Percentiles rank a stretch among this genome's conserved stretches.
Conservation (phyloP, 2,797 vertebrate species). For the Varecia variegata region DNA sequence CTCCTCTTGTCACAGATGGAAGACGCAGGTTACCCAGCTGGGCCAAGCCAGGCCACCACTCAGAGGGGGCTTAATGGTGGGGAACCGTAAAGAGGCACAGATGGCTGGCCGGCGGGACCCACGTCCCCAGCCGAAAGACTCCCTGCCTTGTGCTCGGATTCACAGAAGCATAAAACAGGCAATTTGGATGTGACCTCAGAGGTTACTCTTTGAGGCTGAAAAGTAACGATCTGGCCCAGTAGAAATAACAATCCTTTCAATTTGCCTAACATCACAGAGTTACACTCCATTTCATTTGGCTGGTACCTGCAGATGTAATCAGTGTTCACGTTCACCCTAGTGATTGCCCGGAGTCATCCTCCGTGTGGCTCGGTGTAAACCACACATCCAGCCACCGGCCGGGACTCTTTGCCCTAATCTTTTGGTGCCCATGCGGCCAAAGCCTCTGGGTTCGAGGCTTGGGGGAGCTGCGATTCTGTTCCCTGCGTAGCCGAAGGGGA, state of each 20-base stretch:
- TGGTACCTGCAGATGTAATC: conserved; percentile 56
- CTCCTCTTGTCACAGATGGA: background rate
- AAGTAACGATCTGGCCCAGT: conserved; percentile 21
- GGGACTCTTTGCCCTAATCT: background rate
- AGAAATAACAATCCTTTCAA: conserved; percentile 69
- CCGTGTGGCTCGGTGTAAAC: background rate
- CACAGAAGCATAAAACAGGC: conserved; percentile 69
- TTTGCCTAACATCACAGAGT: conserved; percentile 62
- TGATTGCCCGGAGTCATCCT: background rate
- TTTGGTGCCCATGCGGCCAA: background rate
- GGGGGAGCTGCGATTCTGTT: background rate
- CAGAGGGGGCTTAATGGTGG: background rate
- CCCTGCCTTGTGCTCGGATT: conserved; percentile 31
- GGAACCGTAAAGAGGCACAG: background rate
- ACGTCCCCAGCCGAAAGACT: background rate
- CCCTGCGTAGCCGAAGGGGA: background rate
- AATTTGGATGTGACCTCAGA: conserved; percentile 67
- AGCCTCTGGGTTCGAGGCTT: background rate
- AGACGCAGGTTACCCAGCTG: background rate
- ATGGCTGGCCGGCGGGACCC: background rate
- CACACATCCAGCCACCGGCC: background rate
- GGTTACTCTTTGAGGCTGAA: background rate
- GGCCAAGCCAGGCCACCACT: background rate
- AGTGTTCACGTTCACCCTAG: conserved; percentile 2
- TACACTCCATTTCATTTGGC: conserved; percentile 54